Conservation (phyloP, 2,113 vertebrate genomes). For the Podocnemis expansa region DNA sequence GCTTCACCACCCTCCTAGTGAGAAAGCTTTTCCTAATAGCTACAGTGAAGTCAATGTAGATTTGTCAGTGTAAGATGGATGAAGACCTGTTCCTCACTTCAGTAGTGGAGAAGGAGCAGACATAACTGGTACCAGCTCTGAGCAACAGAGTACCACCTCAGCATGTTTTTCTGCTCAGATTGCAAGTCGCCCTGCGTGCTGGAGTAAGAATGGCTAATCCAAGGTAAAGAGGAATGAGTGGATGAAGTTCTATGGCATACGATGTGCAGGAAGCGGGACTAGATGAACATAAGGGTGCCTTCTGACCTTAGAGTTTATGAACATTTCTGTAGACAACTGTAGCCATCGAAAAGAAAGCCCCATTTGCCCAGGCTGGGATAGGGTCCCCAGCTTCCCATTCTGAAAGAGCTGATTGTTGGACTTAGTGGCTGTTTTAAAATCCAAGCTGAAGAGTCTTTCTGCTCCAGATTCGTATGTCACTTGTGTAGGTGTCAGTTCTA, state of each 20-base stretch:
- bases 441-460: neutral
- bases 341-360: neutral
- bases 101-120: neutral
- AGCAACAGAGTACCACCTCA: neutral
- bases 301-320: no score
- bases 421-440: neutral
- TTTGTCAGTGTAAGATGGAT: neutral
- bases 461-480: neutral
- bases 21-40: no score
- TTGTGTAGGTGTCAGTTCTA: neutral
- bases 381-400: neutral
- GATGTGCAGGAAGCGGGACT: no score
- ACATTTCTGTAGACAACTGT: neutral
- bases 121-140: neutral
- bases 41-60: neutral
- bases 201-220: neutral
- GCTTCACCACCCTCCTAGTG: no score
- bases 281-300: no score
- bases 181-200: neutral
- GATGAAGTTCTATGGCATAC: no score
- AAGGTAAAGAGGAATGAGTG: neutral
- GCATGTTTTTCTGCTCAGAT: rapidly evolving
- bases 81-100: neutral
- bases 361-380: neutral
- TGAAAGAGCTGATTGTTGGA: neutral